These are phyloP conservation scores for Oxyruncus cristatus DNA, from an alignment of 2,113 vertebrate genomes.

Conservation along the genomic window DNA sequence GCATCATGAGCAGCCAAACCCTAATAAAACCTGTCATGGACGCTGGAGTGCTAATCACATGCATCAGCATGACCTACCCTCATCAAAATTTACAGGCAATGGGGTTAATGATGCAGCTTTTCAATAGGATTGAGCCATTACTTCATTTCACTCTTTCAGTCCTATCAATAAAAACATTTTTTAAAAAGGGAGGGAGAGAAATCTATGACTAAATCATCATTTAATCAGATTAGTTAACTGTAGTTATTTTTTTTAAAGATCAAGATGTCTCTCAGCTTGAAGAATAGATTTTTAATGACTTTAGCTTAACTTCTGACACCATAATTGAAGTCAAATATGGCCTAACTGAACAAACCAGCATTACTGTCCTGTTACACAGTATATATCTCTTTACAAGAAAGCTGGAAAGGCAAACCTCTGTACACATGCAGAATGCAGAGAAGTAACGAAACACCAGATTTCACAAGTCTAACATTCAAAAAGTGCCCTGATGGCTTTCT, in stretches of 20 bases:
- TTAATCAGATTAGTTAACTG: not conserved
- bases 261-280: not conserved
- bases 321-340: not conserved
- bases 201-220: not conserved
- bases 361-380: not conserved
- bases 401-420: not conserved
- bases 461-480: not conserved
- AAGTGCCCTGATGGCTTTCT: not conserved
- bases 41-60: rapidly evolving
- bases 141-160: not conserved
- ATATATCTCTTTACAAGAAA: not conserved
- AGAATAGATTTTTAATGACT: not conserved
- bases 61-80: not conserved
- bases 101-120: not conserved
- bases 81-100: not conserved
- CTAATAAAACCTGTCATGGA: not conserved
- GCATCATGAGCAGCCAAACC: not conserved
- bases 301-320: not conserved
- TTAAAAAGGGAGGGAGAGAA: rapidly evolving
- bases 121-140: not conserved
- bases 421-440: not conserved
- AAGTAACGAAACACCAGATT: not conserved
- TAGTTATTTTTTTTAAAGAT: not conserved
- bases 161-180: not conserved
- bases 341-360: not conserved